Evolutionary conservation across 1,140 invertebrate species (phyloP).

Genomic region (Phymastichus coffea): DNA sequence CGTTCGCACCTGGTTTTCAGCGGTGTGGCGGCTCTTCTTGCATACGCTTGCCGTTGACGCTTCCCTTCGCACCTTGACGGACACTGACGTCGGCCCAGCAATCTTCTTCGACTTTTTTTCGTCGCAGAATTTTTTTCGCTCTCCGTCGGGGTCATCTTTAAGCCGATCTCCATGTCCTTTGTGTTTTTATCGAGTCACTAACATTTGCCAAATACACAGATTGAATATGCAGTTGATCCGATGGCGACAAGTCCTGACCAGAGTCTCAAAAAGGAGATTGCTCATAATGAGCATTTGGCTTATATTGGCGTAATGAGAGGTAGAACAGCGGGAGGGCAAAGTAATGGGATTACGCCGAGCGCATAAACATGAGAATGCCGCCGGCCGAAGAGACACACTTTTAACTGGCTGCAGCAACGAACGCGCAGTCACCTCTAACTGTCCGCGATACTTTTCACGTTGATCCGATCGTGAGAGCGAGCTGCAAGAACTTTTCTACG

Average conservation of each 20-base stretch:
- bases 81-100: neutral
- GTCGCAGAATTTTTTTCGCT: no score
- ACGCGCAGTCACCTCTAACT: constrained; percentile 34
- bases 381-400: constrained; percentile 39
- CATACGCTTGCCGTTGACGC: neutral
- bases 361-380: constrained; percentile 43
- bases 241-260: no score
- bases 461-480: constrained; percentile 1
- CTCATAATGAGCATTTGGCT: no score
- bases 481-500: neutral
- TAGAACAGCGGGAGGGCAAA: no score
- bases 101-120: neutral
- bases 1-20: constrained; percentile 53
- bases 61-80: neutral
- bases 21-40: constrained; percentile 47
- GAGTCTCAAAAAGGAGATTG: no score
- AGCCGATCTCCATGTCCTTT: no score
- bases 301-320: no score
- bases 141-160: no score
- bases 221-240: neutral
- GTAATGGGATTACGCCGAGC: constrained; percentile 38
- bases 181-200: neutral
- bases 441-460: constrained; percentile 40
- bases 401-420: constrained; percentile 21
- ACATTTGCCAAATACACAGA: neutral